Conservation (phyloP, 2,797 vertebrate genomes). For the Sarcophilus harrisii region DNA sequence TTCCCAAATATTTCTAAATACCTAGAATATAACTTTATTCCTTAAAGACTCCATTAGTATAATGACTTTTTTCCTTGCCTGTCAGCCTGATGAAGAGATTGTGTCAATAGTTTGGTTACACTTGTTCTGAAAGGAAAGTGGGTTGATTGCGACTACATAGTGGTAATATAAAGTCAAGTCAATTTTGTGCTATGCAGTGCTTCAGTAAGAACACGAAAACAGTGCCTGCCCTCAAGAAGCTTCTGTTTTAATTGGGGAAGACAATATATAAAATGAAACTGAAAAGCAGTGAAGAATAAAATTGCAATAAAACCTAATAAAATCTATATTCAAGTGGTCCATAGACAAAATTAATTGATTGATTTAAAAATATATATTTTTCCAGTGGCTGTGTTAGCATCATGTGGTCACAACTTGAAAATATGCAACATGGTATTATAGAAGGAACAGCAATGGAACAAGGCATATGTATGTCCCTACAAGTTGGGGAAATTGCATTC, state of each 20-base stretch:
- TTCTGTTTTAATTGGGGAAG: background rate
- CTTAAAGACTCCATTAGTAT: background rate
- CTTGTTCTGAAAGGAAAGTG: background rate
- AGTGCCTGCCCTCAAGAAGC: background rate
- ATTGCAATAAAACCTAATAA: background rate
- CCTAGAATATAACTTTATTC: background rate
- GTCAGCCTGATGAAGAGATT: background rate
- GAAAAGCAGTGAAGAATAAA: background rate
- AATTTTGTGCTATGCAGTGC: background rate
- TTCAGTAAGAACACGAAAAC: background rate
- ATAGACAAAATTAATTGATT: background rate
- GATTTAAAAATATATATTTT: background rate
- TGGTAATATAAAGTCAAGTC: background rate
- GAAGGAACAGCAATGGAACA: background rate
- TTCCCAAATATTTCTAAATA: background rate
- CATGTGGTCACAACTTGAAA: background rate
- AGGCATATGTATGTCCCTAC: background rate
- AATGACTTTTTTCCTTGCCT: background rate
- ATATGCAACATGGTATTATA: background rate
- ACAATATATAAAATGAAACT: background rate
- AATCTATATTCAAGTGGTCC: too few relatives aligned
- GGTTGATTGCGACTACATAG: background rate
- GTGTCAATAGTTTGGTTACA: slow-evolving; percentile 10
- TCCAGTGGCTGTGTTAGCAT: background rate
- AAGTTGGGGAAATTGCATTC: background rate